phyloP scores from a whole-genome alignment of 92 coral and sea anemone species.

The Virgularia gustaviana region DNA sequence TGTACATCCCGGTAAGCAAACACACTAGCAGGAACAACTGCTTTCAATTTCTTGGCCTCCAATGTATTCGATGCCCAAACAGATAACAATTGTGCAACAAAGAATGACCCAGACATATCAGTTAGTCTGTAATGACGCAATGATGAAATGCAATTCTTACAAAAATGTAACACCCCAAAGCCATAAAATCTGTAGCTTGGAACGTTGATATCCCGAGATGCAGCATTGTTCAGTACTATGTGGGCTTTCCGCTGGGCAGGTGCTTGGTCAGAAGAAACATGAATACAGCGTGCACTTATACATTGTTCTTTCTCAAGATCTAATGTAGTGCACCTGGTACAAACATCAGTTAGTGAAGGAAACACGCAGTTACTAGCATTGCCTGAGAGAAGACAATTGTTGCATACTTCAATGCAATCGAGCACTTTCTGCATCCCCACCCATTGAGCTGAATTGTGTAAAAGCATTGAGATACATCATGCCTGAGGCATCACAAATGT shows the following conservation, averaged over 20 bases:
- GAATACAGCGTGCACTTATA: constrained; percentile 2
- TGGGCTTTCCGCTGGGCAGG: constrained; percentile 15
- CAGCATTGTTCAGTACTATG: constrained; percentile 5
- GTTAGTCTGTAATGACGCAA: constrained; percentile 58
- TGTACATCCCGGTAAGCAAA: constrained; percentile 61
- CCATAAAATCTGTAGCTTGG: constrained; percentile 37
- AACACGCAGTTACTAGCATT: constrained; percentile 33
- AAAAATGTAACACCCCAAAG: not conserved
- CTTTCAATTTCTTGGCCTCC: constrained; percentile 46
- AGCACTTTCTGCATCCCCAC: constrained; percentile 56
- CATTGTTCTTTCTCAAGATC: not conserved
- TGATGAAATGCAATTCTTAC: no score
- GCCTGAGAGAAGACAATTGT: constrained; percentile 34
- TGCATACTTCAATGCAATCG: constrained; percentile 33
- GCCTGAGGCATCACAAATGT: constrained; percentile 53
- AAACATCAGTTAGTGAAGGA: constrained; percentile 32
- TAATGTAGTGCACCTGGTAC: constrained; percentile 32
- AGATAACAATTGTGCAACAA: constrained; percentile 44
- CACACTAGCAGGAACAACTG: constrained; percentile 53
- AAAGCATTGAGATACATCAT: constrained; percentile 44
- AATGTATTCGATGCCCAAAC: constrained; percentile 60
- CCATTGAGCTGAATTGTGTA: constrained; percentile 37
- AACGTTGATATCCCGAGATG: constrained; percentile 24
- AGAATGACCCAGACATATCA: constrained; percentile 56
- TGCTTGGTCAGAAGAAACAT: constrained; percentile 15